Evolutionary conservation across 2,888 invertebrate genomes (phyloP).

Genomic region (Gibbula magus): DNA sequence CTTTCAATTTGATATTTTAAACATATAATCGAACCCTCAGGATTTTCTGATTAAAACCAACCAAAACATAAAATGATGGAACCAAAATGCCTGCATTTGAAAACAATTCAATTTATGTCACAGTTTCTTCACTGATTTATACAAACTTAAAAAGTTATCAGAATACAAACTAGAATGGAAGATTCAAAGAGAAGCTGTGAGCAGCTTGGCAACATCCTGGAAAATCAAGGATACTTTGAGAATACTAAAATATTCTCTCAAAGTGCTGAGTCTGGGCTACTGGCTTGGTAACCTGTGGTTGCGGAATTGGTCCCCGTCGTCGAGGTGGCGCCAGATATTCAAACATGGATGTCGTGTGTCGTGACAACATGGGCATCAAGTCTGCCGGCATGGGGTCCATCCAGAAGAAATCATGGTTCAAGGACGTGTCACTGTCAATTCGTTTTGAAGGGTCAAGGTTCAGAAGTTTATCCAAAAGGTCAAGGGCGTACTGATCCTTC

Average conservation of each 20-base stretch:
- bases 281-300: constrained; percentile 27
- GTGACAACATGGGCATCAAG: constrained; percentile 87
- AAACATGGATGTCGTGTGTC: constrained; percentile 94
- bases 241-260: constrained; percentile 68
- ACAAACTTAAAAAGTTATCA: too few species aligned
- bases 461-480: constrained; percentile 92
- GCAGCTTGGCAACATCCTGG: too few species aligned
- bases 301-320: constrained; percentile 71
- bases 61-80: too few species aligned
- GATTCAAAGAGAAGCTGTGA: too few species aligned
- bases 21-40: too few species aligned
- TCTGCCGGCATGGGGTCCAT: constrained; percentile 92
- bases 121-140: too few species aligned
- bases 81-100: too few species aligned
- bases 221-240: too few species aligned
- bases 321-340: constrained; percentile 90
- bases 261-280: constrained; percentile 60
- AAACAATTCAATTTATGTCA: too few species aligned
- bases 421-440: constrained; percentile 90
- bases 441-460: constrained; percentile 93
- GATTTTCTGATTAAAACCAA: too few species aligned
- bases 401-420: constrained; percentile 99
- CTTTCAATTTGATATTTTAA: too few species aligned
- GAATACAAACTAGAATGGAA: background rate
- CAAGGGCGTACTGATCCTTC: constrained; percentile 92